Base-by-base conservation (phyloP, 1,140 invertebrate species). In the Drosophila melanogaster region DNA sequence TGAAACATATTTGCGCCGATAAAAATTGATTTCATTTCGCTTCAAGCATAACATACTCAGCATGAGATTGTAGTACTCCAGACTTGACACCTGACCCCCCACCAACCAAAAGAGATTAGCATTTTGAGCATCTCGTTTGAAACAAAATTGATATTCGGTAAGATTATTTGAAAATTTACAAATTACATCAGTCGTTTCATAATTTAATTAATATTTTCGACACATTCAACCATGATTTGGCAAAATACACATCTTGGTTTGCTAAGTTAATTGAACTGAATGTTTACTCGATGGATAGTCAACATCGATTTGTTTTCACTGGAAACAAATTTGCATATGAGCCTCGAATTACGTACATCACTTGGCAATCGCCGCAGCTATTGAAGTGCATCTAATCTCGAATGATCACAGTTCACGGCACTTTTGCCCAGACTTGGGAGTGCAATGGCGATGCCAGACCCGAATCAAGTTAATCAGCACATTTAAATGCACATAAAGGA, bases 381-480 rank as follows among this genome's bases (percentile, higher is more conserved):
- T 58, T 54, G 53, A 75, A 66, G 60, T 75, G 72, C 71, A 74
- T 71, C 56, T 54, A 58, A 70, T 72, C 51, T 46, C 19, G 7
- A 24, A 40, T 11, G 38, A 26, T 59, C 12, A 55, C 57, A 75
- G 71, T 75, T 75, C 60, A 66, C 4, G 41, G 72, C 35, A 53
- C 60, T 50, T 49, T 24, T 10, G 35, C 22, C 35, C 59, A 30
- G 35, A 40, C 24, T 35, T 24, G 35, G 6, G 38, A 75, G 33
- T 66, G 53, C 59, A 71, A 15, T 44, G 54, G 37, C 38, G 35
- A 26, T 24, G 54, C 24, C 19, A 44, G 40, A 66, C 71, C 60
- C 56, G 78, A 81, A 64, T 85, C 62, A 65, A 86, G 73, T 71
- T 87, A 84, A 83, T 84, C 80, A 83, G 47, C 76, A 61, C 60